Percentiles rank a stretch among this genome's conserved stretches.
phyloP scores from a whole-genome alignment of 2,113 vertebrate genomes.

The Chaetodon trifascialis region DNA sequence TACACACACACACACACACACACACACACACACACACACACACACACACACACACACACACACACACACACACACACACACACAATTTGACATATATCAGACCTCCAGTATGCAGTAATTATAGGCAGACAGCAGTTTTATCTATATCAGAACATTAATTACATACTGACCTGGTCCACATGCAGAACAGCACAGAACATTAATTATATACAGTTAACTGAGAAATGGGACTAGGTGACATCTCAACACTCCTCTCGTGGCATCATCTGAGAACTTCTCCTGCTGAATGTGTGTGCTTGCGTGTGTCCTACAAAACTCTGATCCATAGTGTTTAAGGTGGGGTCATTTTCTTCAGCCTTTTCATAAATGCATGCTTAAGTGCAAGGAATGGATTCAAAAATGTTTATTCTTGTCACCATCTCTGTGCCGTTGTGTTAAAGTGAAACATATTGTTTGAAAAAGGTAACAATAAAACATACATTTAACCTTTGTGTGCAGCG shows the following conservation, averaged over 20 bases:
- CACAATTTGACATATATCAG: neutral
- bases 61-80: neutral
- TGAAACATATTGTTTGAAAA: neutral
- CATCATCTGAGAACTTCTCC: neutral
- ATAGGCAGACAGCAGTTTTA: slow-evolving; percentile 25
- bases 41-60: neutral
- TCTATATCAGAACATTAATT: slow-evolving; percentile 52
- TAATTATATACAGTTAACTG: slow-evolving; percentile 44
- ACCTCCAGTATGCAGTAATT: slow-evolving; percentile 34
- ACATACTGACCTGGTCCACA: slow-evolving; percentile 36
- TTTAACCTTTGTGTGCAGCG: neutral
- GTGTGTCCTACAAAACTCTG: no score
- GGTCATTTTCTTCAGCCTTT: neutral
- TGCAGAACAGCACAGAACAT: neutral
- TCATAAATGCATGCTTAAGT: neutral
- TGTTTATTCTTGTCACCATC: neutral
- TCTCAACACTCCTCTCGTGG: slow-evolving; percentile 4
- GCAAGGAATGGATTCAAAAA: neutral
- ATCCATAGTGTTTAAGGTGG: neutral
- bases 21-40: neutral
- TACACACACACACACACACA: no score
- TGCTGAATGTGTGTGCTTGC: neutral
- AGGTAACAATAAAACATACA: neutral
- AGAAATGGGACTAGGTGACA: slow-evolving; percentile 1
- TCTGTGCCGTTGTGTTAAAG: neutral